phyloP scores from a whole-genome alignment of 2,797 vertebrate species.

The Melanotaenia boesemani region DNA sequence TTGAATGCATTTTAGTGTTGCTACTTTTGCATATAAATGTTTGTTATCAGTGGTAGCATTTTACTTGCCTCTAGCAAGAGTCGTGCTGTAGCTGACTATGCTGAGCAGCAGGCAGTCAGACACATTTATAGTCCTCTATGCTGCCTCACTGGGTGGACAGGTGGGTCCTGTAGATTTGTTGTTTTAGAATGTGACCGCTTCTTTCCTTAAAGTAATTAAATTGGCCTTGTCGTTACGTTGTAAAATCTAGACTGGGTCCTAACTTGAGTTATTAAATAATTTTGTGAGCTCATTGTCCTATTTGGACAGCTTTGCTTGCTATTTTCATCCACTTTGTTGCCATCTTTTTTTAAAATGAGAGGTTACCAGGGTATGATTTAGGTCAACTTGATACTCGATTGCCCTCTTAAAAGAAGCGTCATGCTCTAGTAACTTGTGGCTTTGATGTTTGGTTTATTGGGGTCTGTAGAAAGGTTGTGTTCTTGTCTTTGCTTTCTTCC shows the following conservation, averaged over 20 bases:
- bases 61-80: not conserved
- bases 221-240: not conserved
- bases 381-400: not conserved
- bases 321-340: not conserved
- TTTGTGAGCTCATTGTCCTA: not conserved
- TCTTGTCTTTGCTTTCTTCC: not conserved
- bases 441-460: not conserved
- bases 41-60: not conserved
- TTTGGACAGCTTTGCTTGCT: not conserved
- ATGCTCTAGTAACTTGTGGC: not conserved
- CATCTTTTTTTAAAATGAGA: not conserved
- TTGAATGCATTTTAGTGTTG: not conserved
- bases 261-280: not conserved
- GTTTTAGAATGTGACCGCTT: not conserved
- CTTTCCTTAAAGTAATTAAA: not conserved
- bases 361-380: not conserved
- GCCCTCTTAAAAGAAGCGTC: not conserved
- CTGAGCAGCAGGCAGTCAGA: not conserved
- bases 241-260: not conserved
- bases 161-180: not conserved
- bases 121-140: not conserved
- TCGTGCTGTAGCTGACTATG: not conserved
- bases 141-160: not conserved
- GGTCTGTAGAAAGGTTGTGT: constrained; percentile 10
- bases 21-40: not conserved